Evolutionary conservation across 2,113 vertebrate genomes (phyloP), one percentile per base, ranked within the genome.

Genomic region (Nothobranchius furzeri): DNA sequence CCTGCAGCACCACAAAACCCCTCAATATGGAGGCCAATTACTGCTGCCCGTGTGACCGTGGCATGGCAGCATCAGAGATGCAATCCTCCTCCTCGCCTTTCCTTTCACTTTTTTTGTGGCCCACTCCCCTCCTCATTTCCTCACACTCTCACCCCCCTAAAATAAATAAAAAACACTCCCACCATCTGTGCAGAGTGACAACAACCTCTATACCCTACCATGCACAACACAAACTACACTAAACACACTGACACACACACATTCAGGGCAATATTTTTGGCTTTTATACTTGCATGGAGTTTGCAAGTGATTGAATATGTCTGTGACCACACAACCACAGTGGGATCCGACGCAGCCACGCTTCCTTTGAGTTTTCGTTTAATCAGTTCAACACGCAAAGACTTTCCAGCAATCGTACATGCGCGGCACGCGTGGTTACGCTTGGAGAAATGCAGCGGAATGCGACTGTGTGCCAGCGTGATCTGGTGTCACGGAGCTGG

Each of bases 371-470:
- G 20, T 57, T 65, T 55, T 60, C 43, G 9, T 47, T 30, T 20
- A 7, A 52, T 54, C 8, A 1, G 40, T 75, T 4, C 46, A 63
- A 30, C 50, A 56, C 56, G 75, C 54, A 70, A 61, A 59, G 48
- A 55, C 37, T 42, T 55, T 57, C 3, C 13, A 40, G 46, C 53
- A 54, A 8, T 59, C 63, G 69, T 46, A 74, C 51, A 60, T 54
- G 45, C 73, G 54, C 50, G 20, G 49, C 15, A 17, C 12, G n/a
- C 50, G 25, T 91, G 37, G 94, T 94, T 94, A 94, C 94, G 94
- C 15, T 56, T 42, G 9, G 48, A 94, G 93, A 93, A 94, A 95
- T 97, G 96, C 94, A 94, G 93, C 93, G 95, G 95, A 96, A 98
- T 96, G 95, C 95, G 93, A 90, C 90, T 40, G 37, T 9, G 9